Conservation (phyloP, 2,113 vertebrate genomes). For the Aegithalos caudatus region DNA sequence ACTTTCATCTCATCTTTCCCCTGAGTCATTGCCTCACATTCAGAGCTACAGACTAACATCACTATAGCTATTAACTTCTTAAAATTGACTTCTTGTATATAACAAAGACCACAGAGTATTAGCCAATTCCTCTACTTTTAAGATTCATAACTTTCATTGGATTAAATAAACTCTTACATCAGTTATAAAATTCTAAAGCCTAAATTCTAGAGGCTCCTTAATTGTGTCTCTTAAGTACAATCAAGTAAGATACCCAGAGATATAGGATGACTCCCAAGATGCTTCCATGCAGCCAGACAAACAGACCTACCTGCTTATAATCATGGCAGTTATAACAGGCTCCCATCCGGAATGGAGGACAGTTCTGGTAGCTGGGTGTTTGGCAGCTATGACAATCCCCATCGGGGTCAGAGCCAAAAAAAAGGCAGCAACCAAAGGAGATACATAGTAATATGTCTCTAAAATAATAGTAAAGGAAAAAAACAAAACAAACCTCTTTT, state of each 20-base stretch:
- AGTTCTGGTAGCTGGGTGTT: slow-evolving; percentile 93
- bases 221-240: neutral
- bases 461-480: neutral
- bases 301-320: slow-evolving; percentile 89
- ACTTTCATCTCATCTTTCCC: neutral
- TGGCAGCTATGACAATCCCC: slow-evolving; percentile 94
- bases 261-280: neutral
- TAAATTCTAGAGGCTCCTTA: neutral
- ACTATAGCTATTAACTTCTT: neutral
- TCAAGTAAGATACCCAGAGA: neutral
- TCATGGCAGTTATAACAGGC: slow-evolving; percentile 97
- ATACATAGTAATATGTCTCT: slow-evolving; percentile 89
- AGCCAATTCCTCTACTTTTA: neutral
- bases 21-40: neutral
- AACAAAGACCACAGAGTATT: neutral
- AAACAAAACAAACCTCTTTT: neutral
- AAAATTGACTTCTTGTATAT: neutral
- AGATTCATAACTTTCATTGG: neutral
- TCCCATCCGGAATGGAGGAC: slow-evolving; percentile 97
- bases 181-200: neutral
- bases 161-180: neutral
- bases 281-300: neutral
- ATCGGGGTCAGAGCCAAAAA: slow-evolving; percentile 94
- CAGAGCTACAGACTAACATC: neutral
- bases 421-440: slow-evolving; percentile 90